phyloP scores from a whole-genome alignment of 2,113 vertebrate genomes.

The Pao palembangensis region DNA sequence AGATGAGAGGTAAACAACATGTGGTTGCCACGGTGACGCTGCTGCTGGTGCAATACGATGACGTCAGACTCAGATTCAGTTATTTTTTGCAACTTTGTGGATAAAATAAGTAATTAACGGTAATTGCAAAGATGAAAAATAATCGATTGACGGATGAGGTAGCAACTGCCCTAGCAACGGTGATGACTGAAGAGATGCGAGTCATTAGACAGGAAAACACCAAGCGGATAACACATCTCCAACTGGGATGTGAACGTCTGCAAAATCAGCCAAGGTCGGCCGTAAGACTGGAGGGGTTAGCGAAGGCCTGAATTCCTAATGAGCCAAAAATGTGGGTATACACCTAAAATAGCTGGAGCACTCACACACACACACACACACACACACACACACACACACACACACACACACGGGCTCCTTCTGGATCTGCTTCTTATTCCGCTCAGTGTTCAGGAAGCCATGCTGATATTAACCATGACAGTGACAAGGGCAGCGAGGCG shows the following conservation, averaged over 20 bases:
- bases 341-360: background rate
- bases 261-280: constrained; percentile 41
- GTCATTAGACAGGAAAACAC: constrained; percentile 62
- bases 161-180: too few relatives aligned
- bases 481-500: constrained; percentile 6
- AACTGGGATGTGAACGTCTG: constrained; percentile 44
- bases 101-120: too few relatives aligned
- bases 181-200: constrained; percentile 51
- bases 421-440: background rate
- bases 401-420: background rate
- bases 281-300: constrained; percentile 7
- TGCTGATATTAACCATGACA: constrained; percentile 37
- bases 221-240: constrained; percentile 57
- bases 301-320: constrained; percentile 39
- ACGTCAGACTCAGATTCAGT: too few relatives aligned
- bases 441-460: constrained; percentile 20
- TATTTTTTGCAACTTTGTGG: too few relatives aligned
- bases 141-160: too few relatives aligned
- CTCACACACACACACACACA: background rate
- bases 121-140: too few relatives aligned
- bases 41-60: too few relatives aligned
- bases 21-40: too few relatives aligned
- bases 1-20: too few relatives aligned
- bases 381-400: background rate
- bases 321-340: constrained; percentile 4